phyloP scores from a whole-genome alignment of 2,113 vertebrate species.

The Brienomyrus longianalis region DNA sequence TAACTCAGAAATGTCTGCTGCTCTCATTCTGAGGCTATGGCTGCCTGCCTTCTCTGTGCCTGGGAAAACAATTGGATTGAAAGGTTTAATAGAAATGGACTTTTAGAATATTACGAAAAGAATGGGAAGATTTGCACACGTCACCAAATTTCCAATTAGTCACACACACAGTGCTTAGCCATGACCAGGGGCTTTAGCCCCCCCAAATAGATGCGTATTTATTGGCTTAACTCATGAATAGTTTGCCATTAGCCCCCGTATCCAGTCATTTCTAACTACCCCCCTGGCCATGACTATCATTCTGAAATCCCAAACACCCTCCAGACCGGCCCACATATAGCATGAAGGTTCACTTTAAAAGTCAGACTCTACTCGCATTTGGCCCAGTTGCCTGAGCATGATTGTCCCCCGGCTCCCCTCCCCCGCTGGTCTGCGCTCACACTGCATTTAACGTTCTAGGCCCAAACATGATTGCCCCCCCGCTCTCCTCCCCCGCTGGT shows the following conservation, averaged over 20 bases:
- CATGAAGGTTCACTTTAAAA: not conserved
- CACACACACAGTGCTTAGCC: not conserved
- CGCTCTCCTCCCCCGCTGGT: no score
- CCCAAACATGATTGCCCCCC: not conserved
- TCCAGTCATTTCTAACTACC: not conserved
- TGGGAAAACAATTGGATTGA: not conserved
- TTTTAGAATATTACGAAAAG: not conserved
- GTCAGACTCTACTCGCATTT: not conserved
- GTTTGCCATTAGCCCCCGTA: not conserved
- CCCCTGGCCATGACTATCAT: not conserved
- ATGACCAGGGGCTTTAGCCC: not conserved
- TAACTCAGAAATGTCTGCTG: not conserved
- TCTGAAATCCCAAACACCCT: not conserved
- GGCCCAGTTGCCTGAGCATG: not conserved
- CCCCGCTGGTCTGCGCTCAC: not conserved
- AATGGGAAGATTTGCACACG: not conserved
- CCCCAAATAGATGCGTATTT: not conserved
- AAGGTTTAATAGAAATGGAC: not conserved
- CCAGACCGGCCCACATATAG: not conserved
- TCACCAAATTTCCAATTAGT: not conserved
- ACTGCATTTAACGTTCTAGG: not conserved
- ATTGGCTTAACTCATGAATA: not conserved
- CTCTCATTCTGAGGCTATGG: not conserved
- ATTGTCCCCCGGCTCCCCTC: not conserved
- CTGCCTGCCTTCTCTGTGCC: not conserved